These are phyloP conservation scores for Arrhamphus sclerolepis DNA, from an alignment of 2,797 vertebrate species.

Conservation along the genomic window DNA sequence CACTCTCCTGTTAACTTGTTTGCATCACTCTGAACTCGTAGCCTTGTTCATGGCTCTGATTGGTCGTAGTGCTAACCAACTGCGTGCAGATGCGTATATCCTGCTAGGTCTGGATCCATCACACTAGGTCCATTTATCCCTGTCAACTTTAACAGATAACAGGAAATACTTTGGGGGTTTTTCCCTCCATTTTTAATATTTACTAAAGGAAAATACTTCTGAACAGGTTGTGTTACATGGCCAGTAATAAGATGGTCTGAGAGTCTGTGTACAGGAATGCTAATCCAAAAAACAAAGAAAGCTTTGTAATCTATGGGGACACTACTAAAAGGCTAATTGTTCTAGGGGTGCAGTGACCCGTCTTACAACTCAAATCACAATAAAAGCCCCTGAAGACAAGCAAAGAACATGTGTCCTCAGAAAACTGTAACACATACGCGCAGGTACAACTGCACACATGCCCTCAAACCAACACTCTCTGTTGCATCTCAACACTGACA, in stretches of 20 bases:
- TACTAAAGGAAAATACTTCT: background rate
- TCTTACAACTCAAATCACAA: conserved; percentile 76
- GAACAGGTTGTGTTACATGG: background rate
- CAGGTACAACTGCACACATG: conserved; percentile 6
- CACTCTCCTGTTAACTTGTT: too few species aligned
- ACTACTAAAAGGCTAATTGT: conserved; percentile 60
- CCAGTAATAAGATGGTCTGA: background rate
- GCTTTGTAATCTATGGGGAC: conserved; percentile 47
- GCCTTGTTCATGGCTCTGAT: too few species aligned
- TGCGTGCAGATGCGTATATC: too few species aligned
- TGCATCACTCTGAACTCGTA: too few species aligned
- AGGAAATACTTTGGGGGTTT: too few species aligned
- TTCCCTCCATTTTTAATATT: background rate
- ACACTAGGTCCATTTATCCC: too few species aligned
- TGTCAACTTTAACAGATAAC: too few species aligned
- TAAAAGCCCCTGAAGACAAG: conserved; percentile 70
- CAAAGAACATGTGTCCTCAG: conserved; percentile 72
- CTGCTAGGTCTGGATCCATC: too few species aligned
- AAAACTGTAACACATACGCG: conserved; percentile 45
- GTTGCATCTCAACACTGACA: conserved; percentile 54
- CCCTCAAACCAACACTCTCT: conserved; percentile 33
- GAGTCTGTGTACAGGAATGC: background rate
- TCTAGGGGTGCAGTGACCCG: conserved; percentile 71
- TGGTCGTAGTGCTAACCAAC: too few species aligned
- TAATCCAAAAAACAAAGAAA: background rate